Percentiles rank a stretch among this genome's conserved stretches.
These are phyloP conservation scores for Dynastes grantii DNA, from an alignment of 2,888 invertebrate species.

Conservation along the genomic window DNA sequence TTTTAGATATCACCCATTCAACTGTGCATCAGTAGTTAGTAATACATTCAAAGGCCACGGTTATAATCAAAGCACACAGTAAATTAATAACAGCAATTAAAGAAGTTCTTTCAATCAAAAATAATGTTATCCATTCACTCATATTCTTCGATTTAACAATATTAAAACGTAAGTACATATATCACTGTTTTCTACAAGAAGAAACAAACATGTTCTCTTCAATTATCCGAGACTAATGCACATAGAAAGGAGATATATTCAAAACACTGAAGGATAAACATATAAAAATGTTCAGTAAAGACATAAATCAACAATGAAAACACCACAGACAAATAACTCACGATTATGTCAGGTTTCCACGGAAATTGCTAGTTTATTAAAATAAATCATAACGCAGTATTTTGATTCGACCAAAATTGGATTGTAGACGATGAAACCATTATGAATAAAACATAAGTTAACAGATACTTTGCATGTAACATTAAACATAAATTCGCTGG, in stretches of 20 bases:
- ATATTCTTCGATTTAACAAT: not conserved
- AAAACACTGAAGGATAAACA: conserved; percentile 53
- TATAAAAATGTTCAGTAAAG: conserved; percentile 53
- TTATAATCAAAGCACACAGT: conserved; percentile 1
- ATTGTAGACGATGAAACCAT: conserved; percentile 14
- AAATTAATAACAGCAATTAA: not conserved
- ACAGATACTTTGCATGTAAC: not conserved
- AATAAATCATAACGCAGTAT: conserved; percentile 66
- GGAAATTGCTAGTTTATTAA: conserved; percentile 66
- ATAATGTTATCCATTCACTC: not conserved
- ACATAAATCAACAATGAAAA: conserved; percentile 59
- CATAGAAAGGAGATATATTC: conserved; percentile 38
- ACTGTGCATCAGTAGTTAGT: conserved; percentile 10
- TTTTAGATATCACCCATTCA: conserved; percentile 29
- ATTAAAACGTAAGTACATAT: too few relatives aligned
- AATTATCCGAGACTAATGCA: conserved; percentile 6
- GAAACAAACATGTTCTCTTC: not conserved
- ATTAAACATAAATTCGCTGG: too few relatives aligned
- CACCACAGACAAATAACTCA: conserved; percentile 68
- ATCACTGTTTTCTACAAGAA: conserved; percentile 1
- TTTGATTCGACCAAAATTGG: conserved; percentile 51
- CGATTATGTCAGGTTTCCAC: conserved; percentile 68
- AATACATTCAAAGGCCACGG: conserved; percentile 8
- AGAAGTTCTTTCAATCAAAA: not conserved
- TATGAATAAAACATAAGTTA: conserved; percentile 30